Base-by-base conservation (phyloP, 1,140 invertebrate genomes). In the Philaenus spumarius region DNA sequence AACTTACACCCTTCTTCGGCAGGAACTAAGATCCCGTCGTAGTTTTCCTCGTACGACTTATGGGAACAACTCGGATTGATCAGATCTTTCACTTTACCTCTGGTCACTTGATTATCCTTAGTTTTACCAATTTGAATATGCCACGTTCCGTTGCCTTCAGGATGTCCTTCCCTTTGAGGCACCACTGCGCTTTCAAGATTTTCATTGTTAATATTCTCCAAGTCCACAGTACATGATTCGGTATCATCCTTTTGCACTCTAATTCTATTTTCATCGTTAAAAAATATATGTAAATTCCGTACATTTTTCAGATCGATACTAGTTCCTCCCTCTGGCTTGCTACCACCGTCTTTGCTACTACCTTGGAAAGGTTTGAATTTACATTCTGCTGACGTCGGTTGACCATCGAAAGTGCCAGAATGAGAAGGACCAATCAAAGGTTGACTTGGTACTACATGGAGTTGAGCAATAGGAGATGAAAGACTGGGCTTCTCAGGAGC, bases 401-500 rank as follows among this genome's bases (percentile, higher is more conserved):
- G 34, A 35, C 3, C 30, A 39, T 30, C 7, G 15, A 14, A 9
- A 17, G 30, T 19, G 15, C 37, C 50, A 9, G 17, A 37, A n/a
- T 3, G 24, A 30, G 22, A 15, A 20, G 48, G 22, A 11, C 37
- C 12, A 5, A 47, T 6, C 9, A 14, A 14, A 3, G 17, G 17
- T 22, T 20, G 22, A 34, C n/a, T 34, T 37, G 51, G 19, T 9
- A 30, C 34, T 24, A 57, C 43, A 14, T 22, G n/a, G 14, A 42
- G 22, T 11, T 39, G 55, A 17, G 45, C 55, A 23, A 23, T 39
- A 7, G 53, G 43, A 6, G 53, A 43, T 22, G 47, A 47, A 22
- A 60, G 34, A 20, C 43, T 60, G 17, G 58, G 62, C 48, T 90
- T 90, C 69, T 90, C 87, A 0, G 89, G 88, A 39, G 87, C 89